Base-by-base conservation (phyloP, 2,113 vertebrate species). In the Paratilapia polleni region DNA sequence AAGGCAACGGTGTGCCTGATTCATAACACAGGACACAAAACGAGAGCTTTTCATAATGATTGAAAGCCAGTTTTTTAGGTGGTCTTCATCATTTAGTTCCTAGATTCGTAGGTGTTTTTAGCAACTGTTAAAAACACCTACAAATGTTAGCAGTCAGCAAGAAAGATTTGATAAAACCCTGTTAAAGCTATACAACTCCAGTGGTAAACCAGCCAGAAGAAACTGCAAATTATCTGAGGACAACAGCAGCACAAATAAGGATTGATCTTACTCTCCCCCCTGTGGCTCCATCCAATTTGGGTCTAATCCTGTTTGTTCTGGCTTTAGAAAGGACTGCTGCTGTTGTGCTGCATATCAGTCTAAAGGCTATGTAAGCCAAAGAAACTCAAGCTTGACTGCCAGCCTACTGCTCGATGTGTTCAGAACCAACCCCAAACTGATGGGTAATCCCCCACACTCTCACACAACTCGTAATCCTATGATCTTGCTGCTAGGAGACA, bases 221-320 rank as follows among this genome's bases (percentile, higher is more conserved):
- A 84, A 68, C 43, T 56, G 64, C 20, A 56, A 84, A 84, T 74
- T 6, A 84, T 86, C 56, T 63, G 43, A 66, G 59, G 38, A 82
- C 83, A 79, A 80, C 68, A 22, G 75, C 68, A 77, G 28, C 57
- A 34, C 58, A 86, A 81, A 74, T 73, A 81, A 36, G 58, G 79
- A 78, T 66, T 81, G 77, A 81, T 84, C 52, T 66, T 15, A 78
- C 58, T 24, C 58, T 31, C 19, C 24, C 58, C 64, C 41, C 80
- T 1, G 47, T n/a, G 68, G 59, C 77, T 82, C 79, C 84, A 77
- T 84, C 79, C 84, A 82, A 78, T 81, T 66, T 77, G 36, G 49
- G 41, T 66, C 68, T 90, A 90, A 91, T 88, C 86, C 66, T 77
- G 74, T 87, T 88, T 88, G 81, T 90, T 86, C 28, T 78, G 83